Evolutionary conservation across 1,140 invertebrate species (phyloP).

Genomic region (Meteorus sp.): DNA sequence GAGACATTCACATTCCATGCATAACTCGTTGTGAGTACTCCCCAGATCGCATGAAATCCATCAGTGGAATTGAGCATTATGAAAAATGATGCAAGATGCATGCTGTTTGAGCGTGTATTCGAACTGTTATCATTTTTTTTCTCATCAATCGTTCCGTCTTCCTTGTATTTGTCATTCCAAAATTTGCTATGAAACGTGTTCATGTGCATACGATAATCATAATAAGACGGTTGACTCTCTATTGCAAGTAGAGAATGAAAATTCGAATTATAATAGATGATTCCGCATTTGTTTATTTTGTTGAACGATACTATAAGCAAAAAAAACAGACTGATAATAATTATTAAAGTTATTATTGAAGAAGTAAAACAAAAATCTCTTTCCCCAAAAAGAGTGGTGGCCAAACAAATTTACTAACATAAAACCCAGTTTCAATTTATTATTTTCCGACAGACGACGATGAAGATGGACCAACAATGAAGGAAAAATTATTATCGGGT

Average conservation of each 20-base stretch:
- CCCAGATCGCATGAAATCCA: not conserved
- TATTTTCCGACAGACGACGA: slow-evolving; percentile 92
- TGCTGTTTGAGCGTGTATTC: slow-evolving; percentile 4
- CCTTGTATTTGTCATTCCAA: too few relatives aligned
- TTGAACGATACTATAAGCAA: too few relatives aligned
- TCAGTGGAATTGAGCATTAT: not conserved
- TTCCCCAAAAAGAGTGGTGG: slow-evolving; percentile 67
- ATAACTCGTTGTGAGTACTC: not conserved
- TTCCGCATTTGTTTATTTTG: too few relatives aligned
- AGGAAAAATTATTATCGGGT: slow-evolving; percentile 77
- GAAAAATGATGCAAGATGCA: not conserved
- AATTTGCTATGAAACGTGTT: too few relatives aligned
- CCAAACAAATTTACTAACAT: slow-evolving; percentile 68
- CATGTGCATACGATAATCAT: too few relatives aligned
- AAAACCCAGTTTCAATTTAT: slow-evolving; percentile 86
- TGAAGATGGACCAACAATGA: slow-evolving; percentile 85
- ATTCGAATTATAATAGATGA: too few relatives aligned
- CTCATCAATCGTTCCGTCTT: not conserved
- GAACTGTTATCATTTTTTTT: not conserved
- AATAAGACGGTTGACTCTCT: too few relatives aligned
- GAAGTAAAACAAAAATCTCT: slow-evolving; percentile 56
- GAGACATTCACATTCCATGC: too few relatives aligned
- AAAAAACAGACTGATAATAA: too few relatives aligned
- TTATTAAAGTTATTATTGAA: slow-evolving; percentile 10
- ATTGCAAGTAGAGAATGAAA: too few relatives aligned